These are phyloP conservation scores for Rutpela maculata DNA, from an alignment of 2,888 invertebrate genomes.

Conservation along the genomic window DNA sequence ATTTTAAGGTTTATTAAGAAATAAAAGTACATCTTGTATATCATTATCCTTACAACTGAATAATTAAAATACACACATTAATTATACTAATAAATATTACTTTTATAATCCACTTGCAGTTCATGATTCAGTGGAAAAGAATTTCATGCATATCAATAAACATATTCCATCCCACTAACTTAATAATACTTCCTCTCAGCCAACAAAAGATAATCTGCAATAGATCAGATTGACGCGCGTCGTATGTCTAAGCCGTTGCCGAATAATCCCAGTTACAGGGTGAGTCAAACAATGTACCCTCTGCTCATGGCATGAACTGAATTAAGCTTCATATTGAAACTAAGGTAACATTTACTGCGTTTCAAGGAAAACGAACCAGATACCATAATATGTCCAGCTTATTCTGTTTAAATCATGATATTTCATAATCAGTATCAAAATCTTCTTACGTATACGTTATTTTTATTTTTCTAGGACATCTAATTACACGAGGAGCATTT, in stretches of 20 bases:
- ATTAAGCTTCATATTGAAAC: neutral
- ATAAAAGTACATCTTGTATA: no score
- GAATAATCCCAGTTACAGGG: conserved; percentile 37
- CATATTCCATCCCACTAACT: conserved; percentile 1
- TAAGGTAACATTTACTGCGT: no score
- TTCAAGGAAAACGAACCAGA: no score
- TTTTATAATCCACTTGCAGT: neutral
- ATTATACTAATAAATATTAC: neutral
- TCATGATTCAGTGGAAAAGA: conserved; percentile 27
- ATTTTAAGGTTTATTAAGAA: no score
- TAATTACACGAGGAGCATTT: no score
- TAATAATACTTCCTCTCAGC: conserved; percentile 23
- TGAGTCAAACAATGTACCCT: conserved; percentile 25
- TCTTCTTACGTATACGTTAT: no score
- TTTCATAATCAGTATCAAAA: no score
- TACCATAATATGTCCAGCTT: no score
- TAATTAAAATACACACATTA: no score
- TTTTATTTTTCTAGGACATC: no score
- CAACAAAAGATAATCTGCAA: conserved; percentile 39
- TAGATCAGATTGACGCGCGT: conserved; percentile 62
- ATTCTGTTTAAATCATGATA: no score
- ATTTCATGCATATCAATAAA: conserved; percentile 21
- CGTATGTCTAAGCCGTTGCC: conserved; percentile 59
- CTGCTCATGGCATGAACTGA: neutral
- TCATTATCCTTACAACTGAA: no score